A percentile compares a stretch with the other conserved stretches of the same genome.
phyloP scores from a whole-genome alignment of 2,888 invertebrate species.

The Galeopsomyia nigrocyanea region DNA sequence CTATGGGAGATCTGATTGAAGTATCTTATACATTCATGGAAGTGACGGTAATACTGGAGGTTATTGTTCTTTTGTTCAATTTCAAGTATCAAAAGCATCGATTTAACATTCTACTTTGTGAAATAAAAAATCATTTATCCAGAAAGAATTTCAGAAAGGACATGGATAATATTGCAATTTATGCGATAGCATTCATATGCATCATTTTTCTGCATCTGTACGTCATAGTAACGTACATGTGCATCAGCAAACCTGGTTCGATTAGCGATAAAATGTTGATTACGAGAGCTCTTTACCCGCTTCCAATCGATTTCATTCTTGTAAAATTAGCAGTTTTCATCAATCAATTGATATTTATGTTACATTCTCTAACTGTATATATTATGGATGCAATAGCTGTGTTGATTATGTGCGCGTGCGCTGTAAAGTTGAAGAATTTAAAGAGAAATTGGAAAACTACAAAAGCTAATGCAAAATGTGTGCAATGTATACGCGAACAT shows the following conservation, averaged over 20 bases:
- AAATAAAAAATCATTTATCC: neutral
- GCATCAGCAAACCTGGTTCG: slow-evolving; percentile 9
- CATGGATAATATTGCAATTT: neutral
- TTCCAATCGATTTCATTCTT: slow-evolving; percentile 4
- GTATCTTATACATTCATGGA: slow-evolving; percentile 22
- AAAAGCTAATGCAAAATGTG: neutral
- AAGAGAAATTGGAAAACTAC: slow-evolving; percentile 11
- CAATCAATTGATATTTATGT: slow-evolving; percentile 22
- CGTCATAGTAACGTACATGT: slow-evolving; percentile 1
- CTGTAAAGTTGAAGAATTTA: slow-evolving; percentile 14
- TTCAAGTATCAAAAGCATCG: slow-evolving; percentile 23
- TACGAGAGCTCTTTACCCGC: slow-evolving; percentile 22
- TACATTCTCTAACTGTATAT: slow-evolving; percentile 16
- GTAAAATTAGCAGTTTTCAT: slow-evolving; percentile 13
- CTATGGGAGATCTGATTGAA: neutral
- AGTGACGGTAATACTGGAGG: slow-evolving; percentile 18
- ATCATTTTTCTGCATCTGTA: neutral
- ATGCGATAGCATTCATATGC: neutral
- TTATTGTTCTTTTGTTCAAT: slow-evolving; percentile 15
- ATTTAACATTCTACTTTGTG: neutral
- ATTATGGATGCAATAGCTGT: slow-evolving; percentile 19
- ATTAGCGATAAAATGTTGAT: slow-evolving; percentile 1
- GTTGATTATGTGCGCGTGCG: slow-evolving; percentile 19
- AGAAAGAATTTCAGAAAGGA: neutral
- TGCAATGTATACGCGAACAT: neutral